Base-by-base conservation (phyloP, 2,888 invertebrate species). In the Allophyes oxyacanthae region DNA sequence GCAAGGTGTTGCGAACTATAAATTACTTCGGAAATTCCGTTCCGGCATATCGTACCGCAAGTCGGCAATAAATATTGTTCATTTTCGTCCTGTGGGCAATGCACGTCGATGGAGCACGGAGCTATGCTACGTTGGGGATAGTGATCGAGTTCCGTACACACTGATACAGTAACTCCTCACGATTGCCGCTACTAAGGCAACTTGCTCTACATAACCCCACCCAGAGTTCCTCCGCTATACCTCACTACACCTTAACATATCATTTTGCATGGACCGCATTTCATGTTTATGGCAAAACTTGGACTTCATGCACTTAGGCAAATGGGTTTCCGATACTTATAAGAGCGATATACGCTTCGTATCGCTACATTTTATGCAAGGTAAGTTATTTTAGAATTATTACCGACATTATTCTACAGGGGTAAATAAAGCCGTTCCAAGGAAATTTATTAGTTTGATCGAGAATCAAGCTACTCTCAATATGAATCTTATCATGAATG, bases 281-380 rank as follows among this genome's bases (percentile, higher is more conserved):
- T 92, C 91, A 92, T 91, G 92, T 91, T 92, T 92, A 94, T 92
- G 85, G 90, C 87, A 86, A 91, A 94, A 92, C 90, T 93, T 92
- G 85, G 87, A 89, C 90, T 91, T 86, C 89, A 87, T 91, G 92
- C 92, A 93, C 93, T 94, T 91, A 94, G 84, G 90, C 84, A 91
- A 94, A 93, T 94, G 91, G 92, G 84, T 92, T 94, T 92, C 89
- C 91, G 90, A 94, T 93, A 92, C 89, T 92, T 92, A 89, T 88
- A 91, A 90, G 80, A 86, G 86, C 84, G 77, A 83, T 88, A 86
- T 86, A 81, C 82, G 81, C 82, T 78, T 82, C 79, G 84, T 85
- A 87, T 81, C 83, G 85, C 82, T 82, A 87, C 87, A 88, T 88
- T 88, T 87, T 88, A 85, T 84, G 82, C 82, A 82, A 81, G 82